These are phyloP conservation scores for Ceratitis capitata DNA, from an alignment of 1,140 invertebrate species.

Conservation along the genomic window DNA sequence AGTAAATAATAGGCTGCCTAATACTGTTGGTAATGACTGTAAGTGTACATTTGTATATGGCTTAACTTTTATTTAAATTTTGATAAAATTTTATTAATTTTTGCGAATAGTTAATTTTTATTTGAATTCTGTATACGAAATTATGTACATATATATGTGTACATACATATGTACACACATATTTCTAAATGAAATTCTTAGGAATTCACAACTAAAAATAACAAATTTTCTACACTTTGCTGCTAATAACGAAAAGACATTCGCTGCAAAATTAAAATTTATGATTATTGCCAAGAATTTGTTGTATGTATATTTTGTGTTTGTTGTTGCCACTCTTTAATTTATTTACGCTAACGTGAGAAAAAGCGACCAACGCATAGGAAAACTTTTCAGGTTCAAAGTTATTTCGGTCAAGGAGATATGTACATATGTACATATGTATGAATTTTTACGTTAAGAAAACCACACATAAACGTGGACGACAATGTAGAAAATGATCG, in stretches of 20 bases:
- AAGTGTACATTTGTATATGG: background rate
- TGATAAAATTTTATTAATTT: background rate
- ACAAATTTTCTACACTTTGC: background rate
- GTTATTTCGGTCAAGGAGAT: constrained; percentile 50
- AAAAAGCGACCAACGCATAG: background rate
- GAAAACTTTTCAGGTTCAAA: constrained; percentile 47
- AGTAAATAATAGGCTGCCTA: no score
- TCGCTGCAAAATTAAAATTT: constrained; percentile 24
- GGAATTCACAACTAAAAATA: constrained; percentile 31
- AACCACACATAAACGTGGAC: background rate
- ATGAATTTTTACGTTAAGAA: background rate
- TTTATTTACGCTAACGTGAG: background rate
- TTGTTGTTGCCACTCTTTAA: background rate
- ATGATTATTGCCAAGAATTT: constrained; percentile 32
- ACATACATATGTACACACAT: background rate
- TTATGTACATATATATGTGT: no score
- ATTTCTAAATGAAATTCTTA: constrained; percentile 13
- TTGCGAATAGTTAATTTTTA: constrained; percentile 4
- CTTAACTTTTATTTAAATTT: constrained; percentile 5
- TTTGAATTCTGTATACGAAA: background rate
- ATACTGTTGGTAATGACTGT: no score
- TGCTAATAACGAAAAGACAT: constrained; percentile 14
- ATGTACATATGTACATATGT: background rate
- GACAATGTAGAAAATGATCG: background rate
- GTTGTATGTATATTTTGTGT: no score